Evolutionary conservation across 2,113 vertebrate species (phyloP), one percentile per base, ranked within the genome.

Genomic region (Natator depressus): DNA sequence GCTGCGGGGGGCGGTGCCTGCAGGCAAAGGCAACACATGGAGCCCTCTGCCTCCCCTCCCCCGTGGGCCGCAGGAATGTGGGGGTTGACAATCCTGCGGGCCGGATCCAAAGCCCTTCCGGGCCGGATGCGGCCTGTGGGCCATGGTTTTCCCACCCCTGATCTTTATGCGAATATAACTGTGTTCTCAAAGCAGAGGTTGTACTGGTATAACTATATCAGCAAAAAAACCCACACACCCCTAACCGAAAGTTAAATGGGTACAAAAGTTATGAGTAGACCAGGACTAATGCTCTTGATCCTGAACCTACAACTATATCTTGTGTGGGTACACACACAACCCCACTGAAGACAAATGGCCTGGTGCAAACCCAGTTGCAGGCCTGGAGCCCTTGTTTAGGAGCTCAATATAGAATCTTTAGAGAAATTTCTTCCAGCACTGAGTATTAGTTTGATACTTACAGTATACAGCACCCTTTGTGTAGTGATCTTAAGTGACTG

Each of bases 261-360:
- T 62, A 51, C 8, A 59, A 47, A 94, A 62, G 31, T 79, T 24
- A 22, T 12, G 0, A 1, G 55, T n/a, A 69, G 62, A 16, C 62
- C 16, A 69, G 35, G 62, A 19, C 1, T 49, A 3, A 12, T 10
- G 27, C 29, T 24, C 27, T 12, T 5, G 13, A 20, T 62, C 72
- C 51, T 19, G 25, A 88, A 88, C 72, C 76, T 75, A 57, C 46
- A 85, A 25, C 62, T 27, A 2, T 25, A 29, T 27, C 31, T 47
- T 1, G 1, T 0, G 0, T 19, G 29, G 19, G 62, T 35, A 22
- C 38, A 35, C 42, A 38, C 38, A 17, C 13, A 91, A 35, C 50
- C 89, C 50, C 62, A 11, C 14, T 47, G 54, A 82, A 89, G 83
- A 87, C 2, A 19, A 84, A 88, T 93, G 72, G 22, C 22, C 38